These are phyloP conservation scores for Cheilosia impressa DNA, from an alignment of 2,888 invertebrate genomes.

Conservation along the genomic window DNA sequence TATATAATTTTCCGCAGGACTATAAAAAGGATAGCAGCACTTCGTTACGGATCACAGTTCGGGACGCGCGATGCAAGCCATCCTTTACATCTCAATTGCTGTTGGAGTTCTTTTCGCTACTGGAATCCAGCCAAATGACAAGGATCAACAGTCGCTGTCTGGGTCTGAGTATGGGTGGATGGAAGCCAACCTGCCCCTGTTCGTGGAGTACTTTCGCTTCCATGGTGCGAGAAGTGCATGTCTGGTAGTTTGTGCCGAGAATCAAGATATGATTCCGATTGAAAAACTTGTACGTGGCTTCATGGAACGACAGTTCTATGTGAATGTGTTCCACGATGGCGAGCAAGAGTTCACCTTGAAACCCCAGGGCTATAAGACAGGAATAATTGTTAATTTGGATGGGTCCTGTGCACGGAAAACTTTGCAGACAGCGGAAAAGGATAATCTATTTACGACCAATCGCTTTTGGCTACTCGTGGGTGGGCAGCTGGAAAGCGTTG, in stretches of 20 bases:
- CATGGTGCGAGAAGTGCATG: conserved; percentile 80
- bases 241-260: conserved; percentile 79
- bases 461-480: conserved; percentile 80
- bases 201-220: conserved; percentile 80
- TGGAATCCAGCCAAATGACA: conserved; percentile 49
- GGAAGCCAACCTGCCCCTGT: conserved; percentile 65
- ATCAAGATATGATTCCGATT: conserved; percentile 75
- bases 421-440: conserved; percentile 79
- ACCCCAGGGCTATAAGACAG: conserved; percentile 78
- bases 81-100: conserved; percentile 33
- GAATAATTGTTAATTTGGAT: conserved; percentile 79
- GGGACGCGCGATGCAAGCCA: conserved; percentile 23
- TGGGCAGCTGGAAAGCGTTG: conserved; percentile 18
- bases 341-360: conserved; percentile 70
- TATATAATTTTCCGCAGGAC: conserved; percentile 19
- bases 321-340: conserved; percentile 62
- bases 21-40: conserved; percentile 37
- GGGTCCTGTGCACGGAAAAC: conserved; percentile 78
- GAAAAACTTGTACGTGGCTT: conserved; percentile 45
- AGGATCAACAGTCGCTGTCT: conserved; percentile 54
- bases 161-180: conserved; percentile 30
- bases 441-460: conserved; percentile 81
- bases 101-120: conserved; percentile 23
- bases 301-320: conserved; percentile 48
- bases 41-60: conserved; percentile 4